Base-by-base conservation (phyloP, 2,113 vertebrate species). In the Gallinago media region DNA sequence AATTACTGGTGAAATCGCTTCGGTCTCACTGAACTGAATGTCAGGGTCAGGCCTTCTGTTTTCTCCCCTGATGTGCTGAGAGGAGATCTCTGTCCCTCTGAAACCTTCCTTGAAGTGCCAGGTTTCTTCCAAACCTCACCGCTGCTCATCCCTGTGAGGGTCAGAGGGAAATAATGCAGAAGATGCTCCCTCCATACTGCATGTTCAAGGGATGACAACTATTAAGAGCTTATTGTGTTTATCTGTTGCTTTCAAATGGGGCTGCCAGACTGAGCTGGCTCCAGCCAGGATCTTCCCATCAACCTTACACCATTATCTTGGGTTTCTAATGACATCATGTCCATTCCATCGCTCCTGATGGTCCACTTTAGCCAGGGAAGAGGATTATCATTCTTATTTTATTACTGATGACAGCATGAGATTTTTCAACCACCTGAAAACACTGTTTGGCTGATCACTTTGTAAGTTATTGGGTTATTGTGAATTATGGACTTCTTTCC, bases 401-500 rank as follows among this genome's bases (percentile, higher is more conserved):
- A 96, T 98, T 97, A 95, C 76, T 49, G 19, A 61, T 58, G n/a
- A 44, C 88, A 95, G 94, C 89, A 73, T 19, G 80, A 92, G 90
- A 90, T 85, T 92, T 92, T 91, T 95, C 91, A 85, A 59, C 87
- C 46, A 95, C 90, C 76, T 81, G 71, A 79, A 76, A 96, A 92
- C 65, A 3, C 55, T 19, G 88, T 85, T 91, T 91, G 85, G 88
- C 95, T 68, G 38, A 71, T 95, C 79, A 14, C 93, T 93, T 50
- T 52, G 70, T 73, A 65, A 89, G 40, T 92, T 82, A 95, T 89
- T 96, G 84, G 56, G 89, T 96, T 96, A 94, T 26, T 91, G 90
- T 96, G 95, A 96, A 81, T 75, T 67, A 89, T 71, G 93, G 75
- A 78, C 42, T 91, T 84, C 55, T 91, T 86, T 77, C 86, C 78